Percentiles rank a stretch among this genome's conserved stretches.
phyloP scores from a whole-genome alignment of 2,113 vertebrate genomes.

The Carlito syrichta region DNA sequence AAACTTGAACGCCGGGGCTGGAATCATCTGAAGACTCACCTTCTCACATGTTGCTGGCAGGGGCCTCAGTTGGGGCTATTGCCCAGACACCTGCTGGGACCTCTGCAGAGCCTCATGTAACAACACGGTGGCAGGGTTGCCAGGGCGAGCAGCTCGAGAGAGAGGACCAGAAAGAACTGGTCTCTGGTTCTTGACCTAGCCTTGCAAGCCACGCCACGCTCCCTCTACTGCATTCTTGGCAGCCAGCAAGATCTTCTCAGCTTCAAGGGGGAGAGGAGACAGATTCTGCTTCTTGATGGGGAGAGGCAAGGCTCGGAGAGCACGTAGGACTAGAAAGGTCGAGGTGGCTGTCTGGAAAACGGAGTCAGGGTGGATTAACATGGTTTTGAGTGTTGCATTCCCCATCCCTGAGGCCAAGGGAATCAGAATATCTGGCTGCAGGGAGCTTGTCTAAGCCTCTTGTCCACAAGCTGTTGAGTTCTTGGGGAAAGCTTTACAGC shows the following conservation, averaged over 20 bases:
- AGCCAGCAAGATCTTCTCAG: background rate
- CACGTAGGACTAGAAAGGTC: background rate
- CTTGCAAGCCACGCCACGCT: too few species aligned
- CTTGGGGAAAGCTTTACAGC: background rate
- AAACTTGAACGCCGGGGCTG: background rate
- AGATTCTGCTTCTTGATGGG: background rate
- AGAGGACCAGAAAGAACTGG: background rate
- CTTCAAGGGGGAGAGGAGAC: background rate
- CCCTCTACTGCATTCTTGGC: background rate
- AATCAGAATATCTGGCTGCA: background rate
- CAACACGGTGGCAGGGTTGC: background rate
- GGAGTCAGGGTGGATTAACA: fast-evolving
- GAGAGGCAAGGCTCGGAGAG: background rate
- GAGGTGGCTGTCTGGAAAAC: background rate
- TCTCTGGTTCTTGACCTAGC: background rate
- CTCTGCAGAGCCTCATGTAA: background rate
- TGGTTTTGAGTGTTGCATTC: too few species aligned
- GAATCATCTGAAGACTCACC: background rate
- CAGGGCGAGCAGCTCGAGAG: fast-evolving
- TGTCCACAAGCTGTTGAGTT: background rate
- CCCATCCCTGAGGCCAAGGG: background rate
- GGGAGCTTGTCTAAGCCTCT: background rate
- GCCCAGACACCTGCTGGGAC: fast-evolving
- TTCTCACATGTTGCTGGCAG: background rate
- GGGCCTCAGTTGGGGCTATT: background rate